Conservation (phyloP, 2,888 invertebrate genomes). For the Scelioninae gen. 1 region DNA sequence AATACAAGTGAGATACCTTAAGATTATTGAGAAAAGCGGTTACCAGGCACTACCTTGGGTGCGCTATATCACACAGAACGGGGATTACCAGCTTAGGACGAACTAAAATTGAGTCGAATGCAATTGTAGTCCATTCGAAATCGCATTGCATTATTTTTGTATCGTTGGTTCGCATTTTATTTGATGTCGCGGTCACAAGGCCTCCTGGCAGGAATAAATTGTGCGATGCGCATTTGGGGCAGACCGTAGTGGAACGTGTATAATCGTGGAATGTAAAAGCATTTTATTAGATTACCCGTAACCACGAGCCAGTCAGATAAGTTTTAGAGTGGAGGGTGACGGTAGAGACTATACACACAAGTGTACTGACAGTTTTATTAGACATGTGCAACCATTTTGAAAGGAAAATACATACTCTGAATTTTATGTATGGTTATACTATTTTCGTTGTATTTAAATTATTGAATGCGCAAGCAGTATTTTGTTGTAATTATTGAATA, state of each 20-base stretch:
- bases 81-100: slow-evolving; percentile 98
- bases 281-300: slow-evolving; percentile 51
- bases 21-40: slow-evolving; percentile 99
- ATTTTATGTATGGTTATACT: slow-evolving; percentile 27
- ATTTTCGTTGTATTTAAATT: slow-evolving; percentile 31
- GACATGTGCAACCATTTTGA: slow-evolving; percentile 40
- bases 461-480: slow-evolving; percentile 48
- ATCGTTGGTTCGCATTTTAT: not conserved
- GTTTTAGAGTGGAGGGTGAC: slow-evolving; percentile 25
- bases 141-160: slow-evolving; percentile 23
- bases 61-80: slow-evolving; percentile 99
- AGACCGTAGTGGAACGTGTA: slow-evolving; percentile 6
- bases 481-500: slow-evolving; percentile 43
- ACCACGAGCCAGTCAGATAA: slow-evolving; percentile 33
- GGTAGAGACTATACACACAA: slow-evolving; percentile 33
- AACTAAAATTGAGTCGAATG: slow-evolving; percentile 86
- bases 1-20: slow-evolving; percentile 97
- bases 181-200: not conserved
- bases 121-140: not conserved
- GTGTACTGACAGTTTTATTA: slow-evolving; percentile 56
- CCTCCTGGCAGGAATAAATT: slow-evolving; percentile 2
- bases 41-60: slow-evolving; percentile 99
- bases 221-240: slow-evolving; percentile 29
- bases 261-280: slow-evolving; percentile 40
- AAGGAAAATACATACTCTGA: slow-evolving; percentile 29